Evolutionary conservation across 2,113 vertebrate genomes (phyloP).

Genomic region (Phylloscopus trochiloides): DNA sequence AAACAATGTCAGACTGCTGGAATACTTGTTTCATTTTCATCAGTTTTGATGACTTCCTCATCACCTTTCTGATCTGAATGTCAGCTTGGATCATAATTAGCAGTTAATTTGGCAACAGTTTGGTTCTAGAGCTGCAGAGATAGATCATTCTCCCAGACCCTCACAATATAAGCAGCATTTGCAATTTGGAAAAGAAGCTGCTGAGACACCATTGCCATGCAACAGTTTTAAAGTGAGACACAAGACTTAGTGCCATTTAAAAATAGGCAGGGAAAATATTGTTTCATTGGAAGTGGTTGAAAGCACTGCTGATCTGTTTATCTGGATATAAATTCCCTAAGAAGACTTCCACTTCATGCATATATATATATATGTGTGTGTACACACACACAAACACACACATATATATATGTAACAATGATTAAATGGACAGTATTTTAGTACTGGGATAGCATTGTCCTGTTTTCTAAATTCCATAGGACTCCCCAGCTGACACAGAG

Average conservation of each 20-base stretch:
- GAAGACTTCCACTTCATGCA: background rate
- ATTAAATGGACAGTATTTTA: background rate
- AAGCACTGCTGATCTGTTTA: background rate
- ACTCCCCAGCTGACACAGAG: background rate
- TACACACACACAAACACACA: no score
- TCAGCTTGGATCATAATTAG: background rate
- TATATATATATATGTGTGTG: background rate
- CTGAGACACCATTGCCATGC: background rate
- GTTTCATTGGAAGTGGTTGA: background rate
- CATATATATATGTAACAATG: background rate
- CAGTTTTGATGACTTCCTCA: constrained; percentile 4
- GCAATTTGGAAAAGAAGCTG: background rate
- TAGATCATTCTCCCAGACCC: background rate
- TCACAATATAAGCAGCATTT: background rate
- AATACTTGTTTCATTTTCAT: background rate
- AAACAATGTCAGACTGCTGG: background rate
- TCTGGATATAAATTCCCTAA: background rate
- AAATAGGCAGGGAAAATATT: background rate
- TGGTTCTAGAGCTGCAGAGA: background rate
- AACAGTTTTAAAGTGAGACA: background rate
- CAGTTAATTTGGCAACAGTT: background rate
- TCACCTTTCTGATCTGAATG: background rate
- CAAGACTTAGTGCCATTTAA: background rate
- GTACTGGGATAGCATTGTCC: accelerated
- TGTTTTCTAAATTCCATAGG: background rate